Conservation (phyloP, 2,888 invertebrate genomes). For the Ectobius pallidus region DNA sequence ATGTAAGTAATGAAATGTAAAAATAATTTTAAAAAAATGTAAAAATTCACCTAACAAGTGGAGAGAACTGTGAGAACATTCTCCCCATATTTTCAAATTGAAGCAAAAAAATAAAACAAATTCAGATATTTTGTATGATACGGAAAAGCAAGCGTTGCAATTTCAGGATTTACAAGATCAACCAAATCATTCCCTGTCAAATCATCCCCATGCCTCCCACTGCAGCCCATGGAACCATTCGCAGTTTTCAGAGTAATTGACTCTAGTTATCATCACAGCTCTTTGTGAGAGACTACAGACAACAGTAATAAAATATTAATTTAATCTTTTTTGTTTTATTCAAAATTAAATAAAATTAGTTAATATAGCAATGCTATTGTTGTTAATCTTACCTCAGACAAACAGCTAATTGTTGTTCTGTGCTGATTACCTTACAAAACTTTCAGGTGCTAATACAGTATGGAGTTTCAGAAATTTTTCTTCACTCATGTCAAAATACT, state of each 20-base stretch:
- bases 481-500: too few species aligned
- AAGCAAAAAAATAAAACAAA: background rate
- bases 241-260: background rate
- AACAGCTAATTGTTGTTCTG: background rate
- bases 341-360: background rate
- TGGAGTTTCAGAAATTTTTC: background rate
- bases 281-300: background rate
- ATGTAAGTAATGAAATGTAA: too few species aligned
- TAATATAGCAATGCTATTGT: background rate
- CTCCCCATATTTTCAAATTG: background rate
- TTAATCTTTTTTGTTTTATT: background rate
- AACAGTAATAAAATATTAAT: too few species aligned
- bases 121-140: background rate
- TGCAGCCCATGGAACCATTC: background rate
- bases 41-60: too few species aligned
- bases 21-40: too few species aligned
- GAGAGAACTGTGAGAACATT: background rate
- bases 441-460: background rate
- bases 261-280: background rate
- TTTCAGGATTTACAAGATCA: too few species aligned
- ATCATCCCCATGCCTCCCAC: background rate
- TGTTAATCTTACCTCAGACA: background rate
- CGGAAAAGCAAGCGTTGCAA: background rate
- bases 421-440: background rate
- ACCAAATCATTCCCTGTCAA: background rate